phyloP scores from a whole-genome alignment of 2,113 vertebrate genomes.

The Psephotus haematonotus region DNA sequence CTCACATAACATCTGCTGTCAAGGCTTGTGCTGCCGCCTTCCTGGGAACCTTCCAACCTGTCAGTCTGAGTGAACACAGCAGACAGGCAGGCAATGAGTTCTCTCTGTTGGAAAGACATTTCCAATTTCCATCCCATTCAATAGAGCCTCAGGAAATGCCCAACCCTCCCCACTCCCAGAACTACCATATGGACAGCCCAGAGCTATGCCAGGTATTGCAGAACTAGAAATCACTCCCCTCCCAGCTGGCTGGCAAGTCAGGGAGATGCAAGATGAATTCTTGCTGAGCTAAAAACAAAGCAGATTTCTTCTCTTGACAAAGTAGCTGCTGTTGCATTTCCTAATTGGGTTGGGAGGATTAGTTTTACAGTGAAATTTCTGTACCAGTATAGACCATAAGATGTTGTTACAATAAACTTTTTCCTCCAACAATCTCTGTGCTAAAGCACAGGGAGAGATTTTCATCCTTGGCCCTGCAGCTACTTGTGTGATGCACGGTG shows the following conservation, averaged over 20 bases:
- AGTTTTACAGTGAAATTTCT: background rate
- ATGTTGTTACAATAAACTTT: background rate
- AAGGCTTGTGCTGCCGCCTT: constrained; percentile 15
- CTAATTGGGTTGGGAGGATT: background rate
- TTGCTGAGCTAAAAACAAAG: background rate
- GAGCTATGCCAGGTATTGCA: constrained; percentile 39
- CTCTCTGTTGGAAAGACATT: constrained; percentile 2
- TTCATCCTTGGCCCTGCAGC: background rate
- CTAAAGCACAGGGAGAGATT: background rate
- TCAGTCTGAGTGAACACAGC: constrained; percentile 44
- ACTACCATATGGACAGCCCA: constrained; percentile 40
- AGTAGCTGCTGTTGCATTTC: background rate
- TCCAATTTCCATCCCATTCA: background rate
- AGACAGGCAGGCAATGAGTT: constrained; percentile 20
- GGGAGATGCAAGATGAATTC: background rate
- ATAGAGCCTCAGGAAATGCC: constrained; percentile 9
- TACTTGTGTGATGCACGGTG: background rate
- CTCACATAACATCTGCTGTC: constrained; percentile 65
- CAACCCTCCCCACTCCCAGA: background rate
- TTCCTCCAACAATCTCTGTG: background rate
- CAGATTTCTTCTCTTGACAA: background rate
- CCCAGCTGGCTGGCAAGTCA: background rate
- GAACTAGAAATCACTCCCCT: background rate
- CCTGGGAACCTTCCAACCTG: constrained; percentile 57
- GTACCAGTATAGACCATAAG: background rate